Evolutionary conservation across 2,113 vertebrate species (phyloP).

Genomic region (Guaruba guarouba): DNA sequence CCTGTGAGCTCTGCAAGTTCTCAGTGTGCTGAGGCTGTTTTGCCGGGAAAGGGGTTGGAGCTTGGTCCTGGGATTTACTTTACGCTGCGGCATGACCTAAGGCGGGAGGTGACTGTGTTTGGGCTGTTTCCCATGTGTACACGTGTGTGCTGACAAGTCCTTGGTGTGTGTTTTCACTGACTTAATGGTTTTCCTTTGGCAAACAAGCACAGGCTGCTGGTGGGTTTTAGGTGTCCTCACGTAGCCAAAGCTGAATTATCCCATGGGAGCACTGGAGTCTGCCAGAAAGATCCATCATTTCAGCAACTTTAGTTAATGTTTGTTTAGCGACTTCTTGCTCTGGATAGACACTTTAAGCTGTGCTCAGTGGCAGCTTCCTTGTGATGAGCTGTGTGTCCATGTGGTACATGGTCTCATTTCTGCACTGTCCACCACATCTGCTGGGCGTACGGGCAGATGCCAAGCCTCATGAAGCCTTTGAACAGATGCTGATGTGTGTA

Average conservation of each 20-base stretch:
- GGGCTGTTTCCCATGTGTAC: accelerated
- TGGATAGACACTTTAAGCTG: neutral
- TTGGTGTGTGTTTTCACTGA: neutral
- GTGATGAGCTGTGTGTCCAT: neutral
- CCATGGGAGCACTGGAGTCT: neutral
- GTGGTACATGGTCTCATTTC: conserved; percentile 17
- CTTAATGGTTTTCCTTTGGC: neutral
- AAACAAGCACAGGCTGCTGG: neutral
- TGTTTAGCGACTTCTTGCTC: neutral
- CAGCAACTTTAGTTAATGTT: conserved; percentile 21
- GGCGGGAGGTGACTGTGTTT: neutral
- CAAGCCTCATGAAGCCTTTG: conserved; percentile 28
- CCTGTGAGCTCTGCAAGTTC: neutral
- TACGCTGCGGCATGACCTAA: accelerated
- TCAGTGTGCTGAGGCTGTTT: neutral
- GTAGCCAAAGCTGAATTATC: neutral
- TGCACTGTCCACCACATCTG: neutral
- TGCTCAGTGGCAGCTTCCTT: neutral
- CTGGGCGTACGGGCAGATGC: conserved; percentile 7
- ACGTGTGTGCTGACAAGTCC: neutral
- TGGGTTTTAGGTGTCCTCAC: neutral
- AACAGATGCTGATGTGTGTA: conserved; percentile 35
- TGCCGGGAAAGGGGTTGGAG: neutral
- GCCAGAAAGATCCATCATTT: conserved; percentile 41
- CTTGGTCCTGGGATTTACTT: neutral